phyloP scores from a whole-genome alignment of 2,888 invertebrate genomes.

The Heliconius cydno region DNA sequence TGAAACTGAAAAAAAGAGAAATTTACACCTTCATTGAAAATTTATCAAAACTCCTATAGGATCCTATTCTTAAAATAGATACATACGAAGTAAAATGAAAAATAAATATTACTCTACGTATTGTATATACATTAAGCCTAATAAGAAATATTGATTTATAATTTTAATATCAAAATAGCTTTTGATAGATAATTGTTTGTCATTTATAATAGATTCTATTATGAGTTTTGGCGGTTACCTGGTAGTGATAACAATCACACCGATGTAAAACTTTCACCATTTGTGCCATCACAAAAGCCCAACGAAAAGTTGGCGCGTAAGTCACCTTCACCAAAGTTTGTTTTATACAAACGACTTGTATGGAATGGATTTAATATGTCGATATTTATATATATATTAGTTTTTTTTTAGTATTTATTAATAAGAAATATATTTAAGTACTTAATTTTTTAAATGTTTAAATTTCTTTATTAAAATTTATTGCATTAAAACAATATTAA shows the following conservation, averaged over 20 bases:
- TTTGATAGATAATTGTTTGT: background rate
- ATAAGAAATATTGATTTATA: too few species aligned
- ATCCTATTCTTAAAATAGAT: background rate
- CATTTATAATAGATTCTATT: background rate
- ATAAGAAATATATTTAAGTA: too few species aligned
- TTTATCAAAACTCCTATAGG: too few species aligned
- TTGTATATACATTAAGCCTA: too few species aligned
- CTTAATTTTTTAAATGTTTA: too few species aligned
- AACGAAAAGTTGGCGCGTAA: background rate
- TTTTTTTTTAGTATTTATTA: background rate
- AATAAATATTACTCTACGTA: background rate
- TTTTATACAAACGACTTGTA: background rate
- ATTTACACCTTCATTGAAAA: too few species aligned
- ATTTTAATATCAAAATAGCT: too few species aligned
- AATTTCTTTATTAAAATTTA: too few species aligned
- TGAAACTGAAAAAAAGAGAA: too few species aligned
- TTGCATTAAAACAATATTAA: too few species aligned
- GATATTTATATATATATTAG: background rate
- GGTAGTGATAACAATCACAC: slow-evolving; percentile 8
- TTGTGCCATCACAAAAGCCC: slow-evolving; percentile 8
- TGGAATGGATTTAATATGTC: background rate
- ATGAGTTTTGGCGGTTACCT: background rate
- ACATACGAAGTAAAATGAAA: background rate
- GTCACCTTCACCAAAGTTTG: background rate
- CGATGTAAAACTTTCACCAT: slow-evolving; percentile 16